phyloP scores from a whole-genome alignment of 2,888 invertebrate species.

The Megalurothrips usitatus region DNA sequence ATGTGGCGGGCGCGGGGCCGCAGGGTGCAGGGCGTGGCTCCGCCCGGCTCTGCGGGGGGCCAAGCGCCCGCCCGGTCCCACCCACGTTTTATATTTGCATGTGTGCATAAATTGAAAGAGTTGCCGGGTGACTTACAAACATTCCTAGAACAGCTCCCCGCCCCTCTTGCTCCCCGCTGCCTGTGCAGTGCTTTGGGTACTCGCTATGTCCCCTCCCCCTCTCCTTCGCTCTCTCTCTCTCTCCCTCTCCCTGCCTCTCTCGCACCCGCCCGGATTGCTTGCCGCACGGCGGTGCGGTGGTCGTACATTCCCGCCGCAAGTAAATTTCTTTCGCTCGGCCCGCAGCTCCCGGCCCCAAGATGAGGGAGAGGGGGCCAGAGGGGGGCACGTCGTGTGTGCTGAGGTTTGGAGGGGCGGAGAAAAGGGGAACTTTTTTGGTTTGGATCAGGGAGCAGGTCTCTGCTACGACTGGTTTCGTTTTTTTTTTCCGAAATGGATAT shows the following conservation, averaged over 20 bases:
- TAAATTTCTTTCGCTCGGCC: background rate
- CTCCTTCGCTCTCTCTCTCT: background rate
- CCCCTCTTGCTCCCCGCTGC: background rate
- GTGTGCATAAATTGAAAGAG: constrained; percentile 11
- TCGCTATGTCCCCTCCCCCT: background rate
- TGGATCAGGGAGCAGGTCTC: no score
- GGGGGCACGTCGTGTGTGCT: no score
- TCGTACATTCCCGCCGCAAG: background rate
- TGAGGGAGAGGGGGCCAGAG: no score
- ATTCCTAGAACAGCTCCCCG: background rate
- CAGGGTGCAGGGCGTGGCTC: background rate
- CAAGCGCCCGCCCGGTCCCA: background rate
- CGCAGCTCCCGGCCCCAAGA: background rate
- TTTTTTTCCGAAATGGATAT: no score
- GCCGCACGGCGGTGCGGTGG: background rate
- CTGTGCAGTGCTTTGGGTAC: no score
- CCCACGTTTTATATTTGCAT: background rate
- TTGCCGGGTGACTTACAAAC: background rate
- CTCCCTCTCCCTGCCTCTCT: background rate
- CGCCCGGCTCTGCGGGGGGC: no score
- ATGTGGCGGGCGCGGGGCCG: background rate
- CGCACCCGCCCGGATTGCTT: background rate
- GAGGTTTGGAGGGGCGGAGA: background rate
- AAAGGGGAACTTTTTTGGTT: background rate
- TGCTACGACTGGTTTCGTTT: no score